phyloP scores from a whole-genome alignment of 1,140 invertebrate species.

The Bathynomus jamesi region DNA sequence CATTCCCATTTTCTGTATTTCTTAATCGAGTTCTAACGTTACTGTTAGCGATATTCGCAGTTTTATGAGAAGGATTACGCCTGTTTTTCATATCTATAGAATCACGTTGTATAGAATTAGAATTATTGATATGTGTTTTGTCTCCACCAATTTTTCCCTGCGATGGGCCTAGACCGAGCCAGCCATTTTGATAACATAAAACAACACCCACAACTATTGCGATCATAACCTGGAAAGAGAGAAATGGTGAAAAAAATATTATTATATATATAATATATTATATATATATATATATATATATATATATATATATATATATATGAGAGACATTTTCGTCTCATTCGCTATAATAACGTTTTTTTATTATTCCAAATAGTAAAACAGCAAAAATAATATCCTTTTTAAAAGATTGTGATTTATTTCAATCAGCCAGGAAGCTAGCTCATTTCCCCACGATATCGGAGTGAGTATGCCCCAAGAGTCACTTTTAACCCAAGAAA shows the following conservation, averaged over 20 bases:
- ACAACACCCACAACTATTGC: conserved; percentile 34
- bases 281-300: background rate
- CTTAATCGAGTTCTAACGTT: too few species aligned
- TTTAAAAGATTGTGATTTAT: too few species aligned
- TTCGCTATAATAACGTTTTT: background rate
- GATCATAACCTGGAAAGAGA: conserved; percentile 30
- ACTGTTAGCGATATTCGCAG: too few species aligned
- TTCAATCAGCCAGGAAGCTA: too few species aligned
- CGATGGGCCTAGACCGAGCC: conserved; percentile 27
- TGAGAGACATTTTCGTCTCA: background rate
- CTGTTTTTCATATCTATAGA: background rate
- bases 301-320: background rate
- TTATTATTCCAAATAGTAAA: background rate
- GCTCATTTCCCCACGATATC: too few species aligned
- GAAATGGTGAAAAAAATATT: background rate
- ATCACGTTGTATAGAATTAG: background rate
- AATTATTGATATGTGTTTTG: background rate
- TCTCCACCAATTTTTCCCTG: background rate
- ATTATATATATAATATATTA: background rate
- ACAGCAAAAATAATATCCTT: too few species aligned
- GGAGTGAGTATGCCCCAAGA: too few species aligned
- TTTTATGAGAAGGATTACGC: too few species aligned
- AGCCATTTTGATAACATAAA: conserved; percentile 34
- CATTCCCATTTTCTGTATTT: too few species aligned
- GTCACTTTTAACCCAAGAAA: too few species aligned